Base-by-base conservation (phyloP, 1,140 invertebrate genomes). In the Venustaconcha ellipsiformis region DNA sequence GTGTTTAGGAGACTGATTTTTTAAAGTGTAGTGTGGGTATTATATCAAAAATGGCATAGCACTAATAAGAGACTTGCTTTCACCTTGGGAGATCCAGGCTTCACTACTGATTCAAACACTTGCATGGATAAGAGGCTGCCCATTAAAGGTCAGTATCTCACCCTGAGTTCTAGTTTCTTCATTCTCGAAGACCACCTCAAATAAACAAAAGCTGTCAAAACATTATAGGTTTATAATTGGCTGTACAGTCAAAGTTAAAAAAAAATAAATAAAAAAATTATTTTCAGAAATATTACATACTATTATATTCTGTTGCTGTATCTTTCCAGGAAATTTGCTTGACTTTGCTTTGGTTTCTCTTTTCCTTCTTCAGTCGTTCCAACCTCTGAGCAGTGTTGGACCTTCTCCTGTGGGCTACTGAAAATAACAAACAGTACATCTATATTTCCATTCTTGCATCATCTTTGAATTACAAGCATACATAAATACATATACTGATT, bases 311-410 rank as follows among this genome's bases (percentile, higher is more conserved):
- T 14, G 65, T 67, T 14, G 81, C 69, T 14, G 74, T 55, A 81
- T 91, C 81, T 75, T 88, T 90, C 90, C 92, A 92, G 20, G 87
- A 74, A 57, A 92, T 85, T 73, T 88, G 87, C 82, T 91, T 91
- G 17, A 91, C 90, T 79, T 91, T 91, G 15, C 90, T 88, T 79
- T 92, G 90, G 78, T 84, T 89, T 86, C 95, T 94, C 83, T 94
- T 93, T 74, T 96, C 95, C 84, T 94, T 93, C 83, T 97, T 95
- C 90, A 98, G 92, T 89, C 96, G 95, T 83, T 98, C 96, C 64
- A 98, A 88, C 84, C 95, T 92, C 82, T 95, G 94, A 37, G 96
- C 95, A 60, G 96, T 98, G 86, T 97, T 97, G 14, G 96, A 96
- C 81, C 96, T 91, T 76, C 94, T 92, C 81, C 95, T 92, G 80